These are phyloP conservation scores for Phyllostomus discolor DNA, from an alignment of 2,113 vertebrate species.

Conservation along the genomic window DNA sequence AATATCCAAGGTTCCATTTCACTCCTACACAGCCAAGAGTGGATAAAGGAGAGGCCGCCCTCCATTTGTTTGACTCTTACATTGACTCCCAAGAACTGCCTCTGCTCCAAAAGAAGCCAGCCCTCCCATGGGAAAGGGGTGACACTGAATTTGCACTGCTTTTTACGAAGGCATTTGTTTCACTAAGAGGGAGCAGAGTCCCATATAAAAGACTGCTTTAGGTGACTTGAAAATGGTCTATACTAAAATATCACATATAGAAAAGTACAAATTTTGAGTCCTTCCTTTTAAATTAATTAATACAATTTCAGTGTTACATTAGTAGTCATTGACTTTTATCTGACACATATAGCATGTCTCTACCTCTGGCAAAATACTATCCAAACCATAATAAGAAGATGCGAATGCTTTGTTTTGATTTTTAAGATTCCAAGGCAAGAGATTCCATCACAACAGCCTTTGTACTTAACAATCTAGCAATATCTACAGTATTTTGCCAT, in stretches of 20 bases:
- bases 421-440: neutral
- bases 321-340: neutral
- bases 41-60: neutral
- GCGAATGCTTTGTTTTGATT: neutral
- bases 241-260: neutral
- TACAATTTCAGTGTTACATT: neutral
- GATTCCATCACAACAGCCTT: neutral
- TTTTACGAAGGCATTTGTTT: neutral
- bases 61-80: neutral
- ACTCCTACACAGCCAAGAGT: neutral
- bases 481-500: no score
- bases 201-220: neutral
- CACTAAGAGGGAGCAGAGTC: neutral
- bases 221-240: neutral
- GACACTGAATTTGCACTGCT: neutral
- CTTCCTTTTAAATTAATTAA: conserved; percentile 20
- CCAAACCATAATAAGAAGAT: neutral
- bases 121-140: neutral
- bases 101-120: neutral
- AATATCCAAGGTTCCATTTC: neutral
- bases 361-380: neutral
- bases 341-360: neutral
- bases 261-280: neutral
- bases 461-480: neutral
- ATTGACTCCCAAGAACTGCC: neutral